These are phyloP conservation scores for Panonychus citri DNA, from an alignment of 1,140 invertebrate species.

Conservation along the genomic window DNA sequence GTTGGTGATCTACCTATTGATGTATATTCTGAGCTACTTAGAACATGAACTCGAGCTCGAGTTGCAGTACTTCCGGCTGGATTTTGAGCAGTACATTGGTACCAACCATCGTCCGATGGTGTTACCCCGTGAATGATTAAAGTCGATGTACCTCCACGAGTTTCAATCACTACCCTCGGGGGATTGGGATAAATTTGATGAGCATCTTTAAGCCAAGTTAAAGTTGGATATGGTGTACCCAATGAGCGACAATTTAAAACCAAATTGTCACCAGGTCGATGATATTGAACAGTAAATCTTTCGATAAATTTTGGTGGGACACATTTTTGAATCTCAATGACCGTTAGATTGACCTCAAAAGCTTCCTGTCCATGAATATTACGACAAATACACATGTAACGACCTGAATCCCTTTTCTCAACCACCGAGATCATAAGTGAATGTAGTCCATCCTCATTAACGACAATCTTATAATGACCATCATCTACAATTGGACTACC, in stretches of 20 bases:
- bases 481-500: slow-evolving; percentile 62
- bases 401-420: slow-evolving; percentile 49
- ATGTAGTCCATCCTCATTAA: slow-evolving; percentile 87
- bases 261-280: slow-evolving; percentile 76
- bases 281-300: slow-evolving; percentile 67
- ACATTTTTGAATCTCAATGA: slow-evolving; percentile 63
- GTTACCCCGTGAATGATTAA: slow-evolving; percentile 61
- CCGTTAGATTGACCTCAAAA: slow-evolving; percentile 18
- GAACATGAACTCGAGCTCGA: slow-evolving; percentile 66
- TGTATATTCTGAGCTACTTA: slow-evolving; percentile 74
- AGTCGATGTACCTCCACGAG: slow-evolving; percentile 42
- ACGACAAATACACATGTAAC: slow-evolving; percentile 53
- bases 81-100: slow-evolving; percentile 89
- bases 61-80: slow-evolving; percentile 83
- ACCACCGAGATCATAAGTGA: slow-evolving; percentile 82
- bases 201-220: slow-evolving; percentile 93
- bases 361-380: slow-evolving; percentile 48
- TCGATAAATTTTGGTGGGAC: slow-evolving; percentile 87
- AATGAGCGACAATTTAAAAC: slow-evolving; percentile 64
- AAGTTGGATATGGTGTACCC: slow-evolving; percentile 68
- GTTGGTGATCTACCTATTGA: slow-evolving; percentile 65
- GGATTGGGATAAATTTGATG: slow-evolving; percentile 33
- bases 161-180: slow-evolving; percentile 42
- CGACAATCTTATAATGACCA: slow-evolving; percentile 76
- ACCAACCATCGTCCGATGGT: slow-evolving; percentile 74